These are phyloP conservation scores for Phaethon lepturus DNA, from an alignment of 2,113 vertebrate genomes.

Conservation along the genomic window DNA sequence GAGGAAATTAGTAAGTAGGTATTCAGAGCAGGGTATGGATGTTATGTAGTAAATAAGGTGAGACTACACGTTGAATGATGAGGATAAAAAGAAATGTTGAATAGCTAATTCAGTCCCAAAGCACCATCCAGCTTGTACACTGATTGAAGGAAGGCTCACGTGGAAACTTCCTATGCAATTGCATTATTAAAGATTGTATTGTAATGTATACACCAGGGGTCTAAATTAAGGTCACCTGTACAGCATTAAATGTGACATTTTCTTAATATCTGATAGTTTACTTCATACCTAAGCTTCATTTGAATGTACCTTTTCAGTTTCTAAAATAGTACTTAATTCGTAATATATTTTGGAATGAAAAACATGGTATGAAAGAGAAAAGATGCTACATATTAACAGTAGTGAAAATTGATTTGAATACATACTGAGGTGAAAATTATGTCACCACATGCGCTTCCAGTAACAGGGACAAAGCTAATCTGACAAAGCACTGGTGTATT, in stretches of 20 bases:
- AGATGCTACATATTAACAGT: not conserved
- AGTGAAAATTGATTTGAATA: not conserved
- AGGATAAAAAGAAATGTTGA: conserved; percentile 53
- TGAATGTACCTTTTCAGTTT: not conserved
- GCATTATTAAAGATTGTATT: not conserved
- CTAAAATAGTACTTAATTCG: not conserved
- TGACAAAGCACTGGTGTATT: not conserved
- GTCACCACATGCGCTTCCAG: not conserved
- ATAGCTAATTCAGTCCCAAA: conserved; percentile 22
- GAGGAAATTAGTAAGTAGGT: conserved; percentile 34
- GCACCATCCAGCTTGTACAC: not conserved
- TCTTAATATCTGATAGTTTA: not conserved
- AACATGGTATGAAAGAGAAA: not conserved
- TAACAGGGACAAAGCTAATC: not conserved
- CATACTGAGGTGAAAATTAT: not conserved
- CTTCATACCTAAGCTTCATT: not conserved
- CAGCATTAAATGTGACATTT: not conserved
- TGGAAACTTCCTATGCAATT: not conserved
- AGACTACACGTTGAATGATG: not conserved
- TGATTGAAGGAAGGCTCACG: not conserved
- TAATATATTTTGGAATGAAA: not conserved
- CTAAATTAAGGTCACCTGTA: not conserved
- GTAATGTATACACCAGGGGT: not conserved
- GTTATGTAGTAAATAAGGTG: conserved; percentile 44
- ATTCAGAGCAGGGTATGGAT: conserved; percentile 18